Conservation (phyloP, 2,797 vertebrate species). For the Bryconaethiops microstoma region DNA sequence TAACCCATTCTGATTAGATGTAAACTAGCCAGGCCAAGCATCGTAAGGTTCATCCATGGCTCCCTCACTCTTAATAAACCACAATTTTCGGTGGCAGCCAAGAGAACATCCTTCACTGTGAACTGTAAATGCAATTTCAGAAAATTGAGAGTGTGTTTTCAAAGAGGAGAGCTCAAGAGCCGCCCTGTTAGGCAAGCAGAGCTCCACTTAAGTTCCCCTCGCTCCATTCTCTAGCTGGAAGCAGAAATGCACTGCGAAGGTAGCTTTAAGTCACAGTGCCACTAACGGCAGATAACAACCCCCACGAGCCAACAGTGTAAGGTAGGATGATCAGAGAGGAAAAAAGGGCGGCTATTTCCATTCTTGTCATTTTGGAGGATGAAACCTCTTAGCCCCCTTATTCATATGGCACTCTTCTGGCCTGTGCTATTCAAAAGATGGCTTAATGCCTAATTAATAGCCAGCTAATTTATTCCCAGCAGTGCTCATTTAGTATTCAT, state of each 20-base stretch:
- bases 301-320: constrained; percentile 5
- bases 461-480: constrained; percentile 75
- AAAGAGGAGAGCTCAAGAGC: constrained; percentile 21
- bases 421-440: constrained; percentile 67
- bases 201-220: constrained; percentile 29
- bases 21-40: not conserved
- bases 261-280: constrained; percentile 20
- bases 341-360: not conserved
- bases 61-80: constrained; percentile 22
- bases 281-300: constrained; percentile 36
- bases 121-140: constrained; percentile 32
- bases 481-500: constrained; percentile 73
- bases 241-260: constrained; percentile 16
- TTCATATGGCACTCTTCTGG: constrained; percentile 58
- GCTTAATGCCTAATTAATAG: constrained; percentile 73
- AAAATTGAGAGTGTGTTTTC: constrained; percentile 28
- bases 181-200: constrained; percentile 20
- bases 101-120: constrained; percentile 10
- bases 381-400: constrained; percentile 34
- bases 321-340: constrained; percentile 19
- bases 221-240: constrained; percentile 15
- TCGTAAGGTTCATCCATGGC: not conserved
- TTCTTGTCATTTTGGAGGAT: not conserved
- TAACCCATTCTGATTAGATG: not conserved
- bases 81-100: constrained; percentile 4